Conservation (phyloP, 1,140 invertebrate species). For the Solenopsis invicta region DNA sequence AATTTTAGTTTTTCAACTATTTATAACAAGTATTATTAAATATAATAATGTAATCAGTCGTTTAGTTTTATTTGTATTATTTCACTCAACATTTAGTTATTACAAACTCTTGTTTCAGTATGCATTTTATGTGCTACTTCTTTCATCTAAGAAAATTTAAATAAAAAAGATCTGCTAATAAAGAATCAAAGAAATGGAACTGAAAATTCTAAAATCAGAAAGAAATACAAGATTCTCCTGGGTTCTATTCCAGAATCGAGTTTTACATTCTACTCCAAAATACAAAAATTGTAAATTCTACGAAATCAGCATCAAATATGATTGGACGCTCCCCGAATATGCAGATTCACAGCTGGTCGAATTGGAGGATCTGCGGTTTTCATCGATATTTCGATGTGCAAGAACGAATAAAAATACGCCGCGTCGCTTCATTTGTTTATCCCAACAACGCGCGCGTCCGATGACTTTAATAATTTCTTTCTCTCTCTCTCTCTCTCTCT, state of each 20-base stretch:
- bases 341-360: conserved; percentile 18
- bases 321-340: background rate
- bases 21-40: no score
- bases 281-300: conserved; percentile 14
- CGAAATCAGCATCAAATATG: background rate
- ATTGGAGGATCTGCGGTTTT: background rate
- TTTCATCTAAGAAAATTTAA: background rate
- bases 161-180: background rate
- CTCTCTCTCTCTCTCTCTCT: background rate
- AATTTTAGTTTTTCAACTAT: no score
- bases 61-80: no score
- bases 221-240: background rate
- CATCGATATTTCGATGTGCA: conserved; percentile 5
- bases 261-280: conserved; percentile 23
- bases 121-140: background rate
- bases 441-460: background rate
- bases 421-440: conserved; percentile 5
- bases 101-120: background rate
- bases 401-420: conserved; percentile 15
- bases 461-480: conserved; percentile 42
- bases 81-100: no score
- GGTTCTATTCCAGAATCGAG: background rate
- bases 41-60: no score
- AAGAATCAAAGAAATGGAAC: background rate
- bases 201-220: background rate